Base-by-base conservation (phyloP, 2,113 vertebrate species). In the Todiramphus saurophagus region DNA sequence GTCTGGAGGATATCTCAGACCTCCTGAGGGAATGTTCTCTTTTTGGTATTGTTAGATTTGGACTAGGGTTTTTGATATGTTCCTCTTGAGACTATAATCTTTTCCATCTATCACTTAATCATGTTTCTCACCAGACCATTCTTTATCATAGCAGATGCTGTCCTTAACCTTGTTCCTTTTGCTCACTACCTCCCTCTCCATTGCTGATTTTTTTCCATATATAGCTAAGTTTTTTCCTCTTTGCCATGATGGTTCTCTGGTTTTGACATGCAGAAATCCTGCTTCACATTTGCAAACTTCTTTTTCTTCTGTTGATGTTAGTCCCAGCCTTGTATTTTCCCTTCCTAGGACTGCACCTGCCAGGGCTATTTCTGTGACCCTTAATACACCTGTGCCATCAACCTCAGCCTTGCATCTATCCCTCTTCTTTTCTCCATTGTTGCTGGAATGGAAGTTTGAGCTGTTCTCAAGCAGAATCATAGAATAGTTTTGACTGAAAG, bases 1-100 rank as follows among this genome's bases (percentile, higher is more conserved):
- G 74, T 72, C 92, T 87, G 82, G 78, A 85, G 90, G 82, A 56
- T 73, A 83, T 76, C 67, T 84, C 60, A 84, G 77, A 95, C 56
- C 73, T 81, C 94, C 81, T 87, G 69, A 89, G 89, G 91, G 62
- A 95, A 59, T 12, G 7, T 74, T 87, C 59, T 80, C 59, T 77
- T 89, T 92, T 86, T 86, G 72, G 19, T 83, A 24, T 6, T 66
- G 43, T 87, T 78, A 75, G 48, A 63, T 94, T 92, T 91, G 68
- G 60, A 46, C 37, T 81, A 39, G 41, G 7, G 2, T 14, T 73
- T 75, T 74, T 83, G 89, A 33, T 55, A 63, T 63, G 4, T 87
- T 87, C 51, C 7, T 86, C 69, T 70, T 87, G 68, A 67, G 44
- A 39, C 56, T 14, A 1, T 30, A 91, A 78, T 82, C 35, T 87